phyloP scores from a whole-genome alignment of 2,888 invertebrate genomes.

The Venustoraphidia nigricollis region DNA sequence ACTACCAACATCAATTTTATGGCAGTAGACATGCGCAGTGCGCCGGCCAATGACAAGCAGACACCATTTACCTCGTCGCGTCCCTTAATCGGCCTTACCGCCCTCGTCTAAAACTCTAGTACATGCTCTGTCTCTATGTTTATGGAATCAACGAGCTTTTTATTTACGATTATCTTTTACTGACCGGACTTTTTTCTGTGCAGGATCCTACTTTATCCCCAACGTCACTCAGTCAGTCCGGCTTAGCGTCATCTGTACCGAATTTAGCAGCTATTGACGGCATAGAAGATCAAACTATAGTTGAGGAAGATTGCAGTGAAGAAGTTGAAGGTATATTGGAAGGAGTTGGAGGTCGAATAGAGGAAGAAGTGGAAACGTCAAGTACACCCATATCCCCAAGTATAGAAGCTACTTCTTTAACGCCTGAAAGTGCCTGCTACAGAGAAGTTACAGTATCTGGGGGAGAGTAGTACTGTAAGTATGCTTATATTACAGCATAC shows the following conservation, averaged over 20 bases:
- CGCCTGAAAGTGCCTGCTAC: conserved; percentile 28
- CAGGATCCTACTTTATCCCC: conserved; percentile 4
- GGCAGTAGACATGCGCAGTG: too few species aligned
- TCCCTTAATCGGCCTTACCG: too few species aligned
- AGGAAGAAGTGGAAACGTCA: conserved; percentile 18
- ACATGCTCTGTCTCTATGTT: too few species aligned
- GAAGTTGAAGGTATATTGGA: conserved; percentile 17
- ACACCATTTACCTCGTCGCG: too few species aligned
- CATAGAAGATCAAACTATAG: conserved; percentile 16
- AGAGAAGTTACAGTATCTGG: conserved; percentile 36
- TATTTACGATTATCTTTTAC: not conserved
- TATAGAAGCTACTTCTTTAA: conserved; percentile 26
- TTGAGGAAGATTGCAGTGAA: conserved; percentile 19
- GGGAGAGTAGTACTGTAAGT: conserved; percentile 24
- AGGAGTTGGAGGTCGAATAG: conserved; percentile 15
- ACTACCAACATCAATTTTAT: too few species aligned
- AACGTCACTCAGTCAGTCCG: conserved; percentile 1
- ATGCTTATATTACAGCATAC: too few species aligned
- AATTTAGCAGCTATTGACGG: conserved; percentile 4
- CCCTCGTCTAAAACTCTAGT: too few species aligned
- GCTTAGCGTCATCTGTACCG: conserved; percentile 3
- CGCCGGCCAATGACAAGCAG: too few species aligned
- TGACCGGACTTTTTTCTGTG: not conserved
- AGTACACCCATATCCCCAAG: conserved; percentile 29
- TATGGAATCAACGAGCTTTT: not conserved